Evolutionary conservation across 2,113 vertebrate species (phyloP).

Genomic region (Litocranius walleri): DNA sequence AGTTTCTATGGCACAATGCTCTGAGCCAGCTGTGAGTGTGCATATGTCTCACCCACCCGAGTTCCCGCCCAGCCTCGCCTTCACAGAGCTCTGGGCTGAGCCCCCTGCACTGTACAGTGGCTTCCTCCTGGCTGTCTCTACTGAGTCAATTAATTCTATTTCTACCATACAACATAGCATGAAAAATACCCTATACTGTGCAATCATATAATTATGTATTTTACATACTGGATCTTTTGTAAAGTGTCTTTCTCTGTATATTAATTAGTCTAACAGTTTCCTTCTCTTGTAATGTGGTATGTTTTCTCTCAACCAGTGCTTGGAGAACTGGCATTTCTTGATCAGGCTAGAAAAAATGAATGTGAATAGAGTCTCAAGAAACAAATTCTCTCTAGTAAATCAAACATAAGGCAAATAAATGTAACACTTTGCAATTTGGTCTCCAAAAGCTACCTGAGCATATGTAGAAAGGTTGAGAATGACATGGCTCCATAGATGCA

Average conservation of each 20-base stretch:
- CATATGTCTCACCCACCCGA: neutral
- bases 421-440: neutral
- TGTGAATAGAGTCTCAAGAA: neutral
- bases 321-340: neutral
- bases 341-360: neutral
- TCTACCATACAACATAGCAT: neutral
- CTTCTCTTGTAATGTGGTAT: neutral
- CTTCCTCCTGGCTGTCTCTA: neutral
- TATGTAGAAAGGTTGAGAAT: neutral
- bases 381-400: neutral
- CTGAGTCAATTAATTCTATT: neutral
- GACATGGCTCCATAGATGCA: neutral
- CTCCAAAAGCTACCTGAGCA: neutral
- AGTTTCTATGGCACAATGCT: neutral
- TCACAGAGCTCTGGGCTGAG: neutral
- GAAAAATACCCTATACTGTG: neutral
- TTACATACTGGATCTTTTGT: neutral
- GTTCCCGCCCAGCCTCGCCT: neutral
- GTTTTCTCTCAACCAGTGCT: neutral
- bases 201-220: neutral
- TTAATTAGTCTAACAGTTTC: neutral
- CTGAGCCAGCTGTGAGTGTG: neutral
- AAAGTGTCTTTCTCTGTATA: neutral
- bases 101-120: neutral
- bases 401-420: neutral